Evolutionary conservation across 1,140 invertebrate genomes (phyloP).

Genomic region (Drosophila azteca): DNA sequence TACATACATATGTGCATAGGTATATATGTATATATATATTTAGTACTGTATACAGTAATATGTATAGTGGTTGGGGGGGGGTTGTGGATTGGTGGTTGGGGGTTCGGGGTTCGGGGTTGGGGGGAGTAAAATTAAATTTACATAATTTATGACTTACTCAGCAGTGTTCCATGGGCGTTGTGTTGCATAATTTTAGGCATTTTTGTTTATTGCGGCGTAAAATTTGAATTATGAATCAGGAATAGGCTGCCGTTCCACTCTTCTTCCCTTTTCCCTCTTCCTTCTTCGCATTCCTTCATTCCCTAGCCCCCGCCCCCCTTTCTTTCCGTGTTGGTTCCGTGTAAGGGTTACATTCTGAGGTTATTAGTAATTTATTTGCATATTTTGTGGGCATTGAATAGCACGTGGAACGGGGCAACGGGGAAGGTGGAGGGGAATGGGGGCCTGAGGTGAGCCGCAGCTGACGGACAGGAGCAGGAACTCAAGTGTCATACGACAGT

Average conservation of each 20-base stretch:
- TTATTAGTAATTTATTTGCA: slow-evolving; percentile 82
- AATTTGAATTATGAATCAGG: slow-evolving; percentile 80
- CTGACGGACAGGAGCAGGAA: slow-evolving; percentile 63
- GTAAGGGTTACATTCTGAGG: slow-evolving; percentile 78
- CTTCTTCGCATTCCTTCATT: background rate
- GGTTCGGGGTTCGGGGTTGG: background rate
- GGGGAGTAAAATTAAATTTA: slow-evolving; percentile 80
- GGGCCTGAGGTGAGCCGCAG: slow-evolving; percentile 3
- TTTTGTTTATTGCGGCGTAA: slow-evolving; percentile 81
- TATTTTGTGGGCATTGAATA: slow-evolving; percentile 52
- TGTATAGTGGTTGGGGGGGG: slow-evolving; percentile 8
- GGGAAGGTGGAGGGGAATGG: too few species aligned
- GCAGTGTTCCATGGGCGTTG: slow-evolving; percentile 73
- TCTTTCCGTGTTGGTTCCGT: slow-evolving; percentile 40
- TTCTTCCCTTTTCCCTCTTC: background rate
- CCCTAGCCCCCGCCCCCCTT: background rate
- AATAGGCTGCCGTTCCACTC: slow-evolving; percentile 34
- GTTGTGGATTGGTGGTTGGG: slow-evolving; percentile 3
- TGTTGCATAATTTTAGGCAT: slow-evolving; percentile 81
- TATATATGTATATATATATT: slow-evolving; percentile 25
- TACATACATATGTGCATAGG: slow-evolving; percentile 30
- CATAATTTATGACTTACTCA: slow-evolving; percentile 82
- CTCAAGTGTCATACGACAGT: slow-evolving; percentile 71
- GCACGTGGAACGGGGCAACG: slow-evolving; percentile 29
- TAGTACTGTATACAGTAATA: slow-evolving; percentile 9